Percentiles rank a stretch among this genome's conserved stretches.
Conservation (phyloP, 2,113 vertebrate species). For the Austrofundulus limnaeus region DNA sequence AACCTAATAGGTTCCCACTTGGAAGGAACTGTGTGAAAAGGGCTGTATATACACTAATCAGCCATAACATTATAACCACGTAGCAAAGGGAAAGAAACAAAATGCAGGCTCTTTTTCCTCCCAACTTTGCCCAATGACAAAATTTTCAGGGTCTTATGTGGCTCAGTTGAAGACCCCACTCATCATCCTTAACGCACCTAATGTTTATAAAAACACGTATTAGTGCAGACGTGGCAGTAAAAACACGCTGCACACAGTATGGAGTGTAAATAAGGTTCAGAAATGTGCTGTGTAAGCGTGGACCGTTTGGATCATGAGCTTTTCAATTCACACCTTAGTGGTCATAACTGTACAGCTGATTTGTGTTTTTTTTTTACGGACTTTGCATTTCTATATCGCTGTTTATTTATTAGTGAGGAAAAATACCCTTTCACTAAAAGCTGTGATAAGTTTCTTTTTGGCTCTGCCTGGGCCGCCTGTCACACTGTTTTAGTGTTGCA, state of each 20-base stretch:
- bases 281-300: background rate
- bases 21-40: background rate
- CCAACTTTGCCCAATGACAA: background rate
- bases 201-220: too few relatives aligned
- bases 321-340: background rate
- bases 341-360: background rate
- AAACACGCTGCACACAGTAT: too few relatives aligned
- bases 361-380: background rate
- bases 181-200: too few relatives aligned
- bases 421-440: background rate
- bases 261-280: too few relatives aligned
- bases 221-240: too few relatives aligned
- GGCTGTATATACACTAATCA: background rate
- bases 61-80: background rate
- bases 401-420: conserved; percentile 4
- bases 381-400: background rate
- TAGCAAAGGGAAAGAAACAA: too few relatives aligned
- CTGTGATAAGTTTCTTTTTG: background rate
- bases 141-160: too few relatives aligned
- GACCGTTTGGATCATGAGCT: background rate
- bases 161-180: too few relatives aligned
- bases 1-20: background rate
- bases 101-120: too few relatives aligned
- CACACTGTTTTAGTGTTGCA: background rate
- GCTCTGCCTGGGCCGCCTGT: conserved; percentile 11